These are phyloP conservation scores for Galagoides demidoff DNA, from an alignment of 2,797 vertebrate species.

Conservation along the genomic window DNA sequence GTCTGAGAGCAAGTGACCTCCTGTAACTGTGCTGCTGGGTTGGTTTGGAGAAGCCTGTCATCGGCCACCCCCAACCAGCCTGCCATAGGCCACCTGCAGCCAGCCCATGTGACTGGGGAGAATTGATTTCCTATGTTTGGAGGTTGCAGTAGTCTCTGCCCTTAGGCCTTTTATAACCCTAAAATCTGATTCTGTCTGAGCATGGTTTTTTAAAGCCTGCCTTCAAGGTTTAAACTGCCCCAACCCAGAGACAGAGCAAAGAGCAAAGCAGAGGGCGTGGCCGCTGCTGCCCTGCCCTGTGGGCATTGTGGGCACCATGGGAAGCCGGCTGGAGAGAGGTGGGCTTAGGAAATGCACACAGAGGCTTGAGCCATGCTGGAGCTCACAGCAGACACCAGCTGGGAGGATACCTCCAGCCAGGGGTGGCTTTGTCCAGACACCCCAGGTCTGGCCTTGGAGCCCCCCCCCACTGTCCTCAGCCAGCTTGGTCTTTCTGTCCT, in stretches of 20 bases:
- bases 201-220: neutral
- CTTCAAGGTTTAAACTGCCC: neutral
- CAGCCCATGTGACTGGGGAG: constrained; percentile 42
- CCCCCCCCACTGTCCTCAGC: neutral
- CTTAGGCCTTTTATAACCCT: neutral
- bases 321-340: too few species aligned
- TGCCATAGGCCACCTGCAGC: neutral
- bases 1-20: neutral
- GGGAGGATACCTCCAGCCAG: rapidly evolving
- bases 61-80: constrained; percentile 42
- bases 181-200: neutral
- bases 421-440: too few species aligned
- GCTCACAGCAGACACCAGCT: rapidly evolving
- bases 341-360: rapidly evolving
- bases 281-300: rapidly evolving
- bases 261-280: rapidly evolving
- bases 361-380: rapidly evolving
- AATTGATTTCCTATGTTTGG: constrained; percentile 32
- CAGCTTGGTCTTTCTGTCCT: neutral
- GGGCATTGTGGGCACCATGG: neutral
- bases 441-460: neutral
- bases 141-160: neutral
- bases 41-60: constrained; percentile 60
- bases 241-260: neutral
- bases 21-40: neutral